Evolutionary conservation across 2,113 vertebrate species (phyloP).

Genomic region (Telmatochromis bifrenatus): DNA sequence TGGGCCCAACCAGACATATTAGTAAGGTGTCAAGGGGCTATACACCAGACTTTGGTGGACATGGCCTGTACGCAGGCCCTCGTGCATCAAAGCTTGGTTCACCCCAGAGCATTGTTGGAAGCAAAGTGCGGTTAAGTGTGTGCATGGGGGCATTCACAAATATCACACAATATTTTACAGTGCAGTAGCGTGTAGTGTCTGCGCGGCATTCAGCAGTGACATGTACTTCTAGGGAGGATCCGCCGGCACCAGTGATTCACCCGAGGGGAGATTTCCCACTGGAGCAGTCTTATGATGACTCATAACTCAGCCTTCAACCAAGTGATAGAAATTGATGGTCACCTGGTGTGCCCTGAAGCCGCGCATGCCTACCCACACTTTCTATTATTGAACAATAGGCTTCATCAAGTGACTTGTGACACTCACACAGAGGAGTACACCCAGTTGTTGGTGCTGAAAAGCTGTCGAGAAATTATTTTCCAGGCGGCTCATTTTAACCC

Average conservation of each 20-base stretch:
- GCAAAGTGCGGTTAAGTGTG: background rate
- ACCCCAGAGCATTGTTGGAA: background rate
- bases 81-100: background rate
- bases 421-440: background rate
- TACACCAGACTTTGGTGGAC: background rate
- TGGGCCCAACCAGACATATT: background rate
- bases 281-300: background rate
- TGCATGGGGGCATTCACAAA: background rate
- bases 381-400: background rate
- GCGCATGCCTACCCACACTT: background rate
- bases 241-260: background rate
- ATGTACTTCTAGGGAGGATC: background rate
- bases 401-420: background rate
- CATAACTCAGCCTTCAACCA: background rate
- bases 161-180: background rate
- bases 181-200: background rate
- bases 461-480: background rate
- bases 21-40: accelerated
- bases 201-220: background rate
- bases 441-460: background rate
- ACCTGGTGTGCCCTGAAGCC: background rate
- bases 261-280: accelerated
- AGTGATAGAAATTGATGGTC: background rate
- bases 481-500: background rate
- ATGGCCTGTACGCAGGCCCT: background rate